phyloP scores from a whole-genome alignment of 1,140 invertebrate species.

The Drosophila murphyi region DNA sequence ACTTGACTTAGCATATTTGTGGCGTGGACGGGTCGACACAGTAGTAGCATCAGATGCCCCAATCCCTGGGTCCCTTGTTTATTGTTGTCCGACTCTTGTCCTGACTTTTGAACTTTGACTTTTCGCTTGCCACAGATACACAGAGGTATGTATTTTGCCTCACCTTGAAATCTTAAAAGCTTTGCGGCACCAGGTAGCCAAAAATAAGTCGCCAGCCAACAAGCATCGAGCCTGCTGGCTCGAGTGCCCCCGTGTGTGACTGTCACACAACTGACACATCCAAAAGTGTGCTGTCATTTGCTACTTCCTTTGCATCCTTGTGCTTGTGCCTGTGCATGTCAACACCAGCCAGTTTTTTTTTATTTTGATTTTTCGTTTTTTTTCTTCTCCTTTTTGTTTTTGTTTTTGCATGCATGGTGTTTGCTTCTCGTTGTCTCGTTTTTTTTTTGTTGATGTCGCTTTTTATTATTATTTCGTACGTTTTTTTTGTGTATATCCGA shows the following conservation, averaged over 20 bases:
- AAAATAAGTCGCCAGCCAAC: constrained; percentile 29
- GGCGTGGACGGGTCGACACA: constrained; percentile 52
- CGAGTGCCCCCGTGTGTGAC: constrained; percentile 18
- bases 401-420: constrained; percentile 65
- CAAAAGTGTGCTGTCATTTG: constrained; percentile 73
- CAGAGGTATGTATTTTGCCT: constrained; percentile 6
- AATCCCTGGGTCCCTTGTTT: constrained; percentile 37
- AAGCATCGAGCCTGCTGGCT: constrained; percentile 18
- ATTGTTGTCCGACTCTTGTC: constrained; percentile 60
- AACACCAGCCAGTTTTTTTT: constrained; percentile 36
- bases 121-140: constrained; percentile 11
- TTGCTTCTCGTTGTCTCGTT: constrained; percentile 17
- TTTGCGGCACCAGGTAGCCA: constrained; percentile 32
- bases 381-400: too few species aligned
- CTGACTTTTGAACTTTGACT: constrained; percentile 66
- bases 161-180: constrained; percentile 79
- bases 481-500: constrained; percentile 74
- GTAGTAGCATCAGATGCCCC: constrained; percentile 21
- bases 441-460: constrained; percentile 44
- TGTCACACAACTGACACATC: constrained; percentile 65
- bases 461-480: constrained; percentile 48
- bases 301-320: constrained; percentile 20
- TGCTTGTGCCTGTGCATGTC: constrained; percentile 24
- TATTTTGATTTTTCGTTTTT: constrained; percentile 41
- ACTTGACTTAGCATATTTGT: constrained; percentile 81